Evolutionary conservation across 1,140 invertebrate genomes (phyloP), one percentile per base, ranked within the genome.

Genomic region (Diprion similis): DNA sequence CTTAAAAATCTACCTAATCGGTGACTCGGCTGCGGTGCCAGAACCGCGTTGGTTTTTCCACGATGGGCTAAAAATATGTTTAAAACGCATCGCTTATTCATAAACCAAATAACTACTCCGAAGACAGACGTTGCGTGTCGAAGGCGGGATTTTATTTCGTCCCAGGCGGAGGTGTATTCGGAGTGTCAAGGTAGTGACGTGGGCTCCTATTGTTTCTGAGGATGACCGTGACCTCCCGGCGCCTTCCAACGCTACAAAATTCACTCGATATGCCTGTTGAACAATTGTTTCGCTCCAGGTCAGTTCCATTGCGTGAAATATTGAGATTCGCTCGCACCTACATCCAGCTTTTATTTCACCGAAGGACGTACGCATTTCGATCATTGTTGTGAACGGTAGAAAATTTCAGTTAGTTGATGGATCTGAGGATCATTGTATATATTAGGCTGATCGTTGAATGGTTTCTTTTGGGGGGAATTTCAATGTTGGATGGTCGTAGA

Each of bases 21-120:
- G 24, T 37, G 24, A 37, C 24, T 37, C 24, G 24, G 51, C 51
- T 59, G 6, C 51, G 51, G 11, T 17, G 51, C 4, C n/a, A 17
- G 11, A 59, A 15, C 51, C 51, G 51, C 11, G 51, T 59, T 17
- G 51, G 51, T 59, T 59, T 59, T 59, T 59, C 51, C 51, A 15
- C 51, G 24, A 37, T 37, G 24, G 24, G 8, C 51, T 17, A 6
- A 9, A 59, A 59, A 7, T 17, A 15, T 15, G 11, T 59, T 59
- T 59, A 59, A 59, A 59, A 59, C 51, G 51, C 51, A 59, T 59
- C 51, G n/a, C n/a, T 59, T 59, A 59, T 59, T 59, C 51, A 59
- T 59, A 17, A 15, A 59, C 51, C 24, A 37, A 37, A 37, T 59
- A 15, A 59, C 51, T 17, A 15, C 51, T 59, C n/a, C 9, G 51